phyloP scores from a whole-genome alignment of 2,113 vertebrate genomes.

The Oreocharis arfaki region DNA sequence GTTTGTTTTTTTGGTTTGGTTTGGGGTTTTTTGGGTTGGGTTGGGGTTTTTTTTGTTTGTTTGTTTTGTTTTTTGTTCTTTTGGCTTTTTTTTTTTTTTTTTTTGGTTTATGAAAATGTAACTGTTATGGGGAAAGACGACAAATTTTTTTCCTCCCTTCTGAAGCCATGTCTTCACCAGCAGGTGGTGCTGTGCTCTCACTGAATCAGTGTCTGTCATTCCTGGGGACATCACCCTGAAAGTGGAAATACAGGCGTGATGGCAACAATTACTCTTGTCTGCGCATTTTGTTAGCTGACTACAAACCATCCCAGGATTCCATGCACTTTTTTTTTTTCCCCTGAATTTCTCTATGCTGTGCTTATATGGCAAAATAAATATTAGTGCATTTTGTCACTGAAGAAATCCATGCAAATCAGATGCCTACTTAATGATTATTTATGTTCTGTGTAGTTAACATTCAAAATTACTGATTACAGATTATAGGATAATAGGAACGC shows the following conservation, averaged over 20 bases:
- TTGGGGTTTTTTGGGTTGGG: no score
- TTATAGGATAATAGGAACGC: neutral
- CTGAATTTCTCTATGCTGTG: neutral
- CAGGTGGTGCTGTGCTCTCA: slow-evolving; percentile 2
- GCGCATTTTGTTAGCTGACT: neutral
- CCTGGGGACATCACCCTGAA: no score
- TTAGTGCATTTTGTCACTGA: neutral
- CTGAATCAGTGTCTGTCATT: neutral
- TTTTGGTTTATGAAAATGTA: neutral
- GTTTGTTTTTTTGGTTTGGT: neutral
- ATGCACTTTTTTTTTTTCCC: fast-evolving
- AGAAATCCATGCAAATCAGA: neutral
- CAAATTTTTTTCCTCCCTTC: neutral
- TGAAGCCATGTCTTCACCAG: neutral
- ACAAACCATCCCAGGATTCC: neutral
- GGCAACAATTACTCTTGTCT: neutral
- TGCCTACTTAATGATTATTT: neutral
- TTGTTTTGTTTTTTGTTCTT: no score
- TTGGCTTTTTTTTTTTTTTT: no score
- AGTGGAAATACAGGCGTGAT: fast-evolving
- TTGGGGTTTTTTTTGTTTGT: neutral
- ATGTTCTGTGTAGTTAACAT: neutral
- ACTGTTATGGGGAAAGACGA: fast-evolving
- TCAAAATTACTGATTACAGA: neutral
- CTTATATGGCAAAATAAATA: neutral